Base-by-base conservation (phyloP, 64 coral and sea anemone species). In the Exaiptasia diaphana region DNA sequence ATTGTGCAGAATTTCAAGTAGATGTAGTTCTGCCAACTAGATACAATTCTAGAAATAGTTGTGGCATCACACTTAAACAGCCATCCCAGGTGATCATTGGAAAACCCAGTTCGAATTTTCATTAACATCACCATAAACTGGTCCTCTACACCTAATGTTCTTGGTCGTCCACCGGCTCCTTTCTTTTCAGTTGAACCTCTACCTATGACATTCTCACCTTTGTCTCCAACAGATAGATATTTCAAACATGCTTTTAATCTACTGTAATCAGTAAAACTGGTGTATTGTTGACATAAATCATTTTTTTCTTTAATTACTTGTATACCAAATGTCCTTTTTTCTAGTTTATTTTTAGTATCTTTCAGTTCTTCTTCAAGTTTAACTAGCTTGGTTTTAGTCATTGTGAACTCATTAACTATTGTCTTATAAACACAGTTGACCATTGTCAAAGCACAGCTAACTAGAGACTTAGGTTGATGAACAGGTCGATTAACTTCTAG, bases 21-120 rank as follows among this genome's bases (percentile, higher is more conserved):
- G 25, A 71, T 53, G 64, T 77, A 90, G 40, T 84, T 83, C 13
- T 83, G 55, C 88, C 80, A 90, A 46, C 46, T 90, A 70, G 58
- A 40, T 20, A 83, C 46, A 24, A 83, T 53, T 61, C 68, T 74
- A 65, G 78, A 74, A 63, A 90, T 52, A 3, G 87, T 90, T 45
- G 77, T 90, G 17, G 53, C 50, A 64, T 79, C 73, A 78, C 62
- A 78, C 18, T 65, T 26, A 83, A 90, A 83, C 25, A 90, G 45
- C 58, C 79, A 91, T 59, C 72, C 43, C 2, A 75, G 63, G 49
- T 91, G 80, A 68, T 58, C 20, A 67, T 49, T 67, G 42, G 59
- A 90, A 65, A 90, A 90, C 11, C 79, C 58, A 73, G 39, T 81
- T 72, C 78, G 34, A 31, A 90, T 36, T 72, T 59, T 81, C 68